Percentiles rank a stretch among this genome's conserved stretches.
These are phyloP conservation scores for Drosophila equinoxialis DNA, from an alignment of 1,140 invertebrate genomes.

Conservation along the genomic window DNA sequence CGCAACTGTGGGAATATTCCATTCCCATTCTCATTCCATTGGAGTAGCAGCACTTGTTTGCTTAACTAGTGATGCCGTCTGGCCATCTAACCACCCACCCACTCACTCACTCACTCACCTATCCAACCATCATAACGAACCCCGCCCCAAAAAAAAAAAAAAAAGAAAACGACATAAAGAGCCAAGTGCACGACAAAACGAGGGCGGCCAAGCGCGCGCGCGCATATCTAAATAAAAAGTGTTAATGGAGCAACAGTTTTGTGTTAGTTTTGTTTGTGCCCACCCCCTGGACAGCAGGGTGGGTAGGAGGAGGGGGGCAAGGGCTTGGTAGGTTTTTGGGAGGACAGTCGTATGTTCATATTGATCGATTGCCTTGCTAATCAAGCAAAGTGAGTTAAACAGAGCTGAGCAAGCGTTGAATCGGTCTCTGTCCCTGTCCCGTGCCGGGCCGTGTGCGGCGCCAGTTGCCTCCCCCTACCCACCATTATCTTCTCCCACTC, in stretches of 20 bases:
- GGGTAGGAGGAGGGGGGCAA: neutral
- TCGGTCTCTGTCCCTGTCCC: slow-evolving; percentile 29
- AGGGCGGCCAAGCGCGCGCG: slow-evolving; percentile 46
- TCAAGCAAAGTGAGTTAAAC: slow-evolving; percentile 42
- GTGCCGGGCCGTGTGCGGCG: slow-evolving; percentile 61
- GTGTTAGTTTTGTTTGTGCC: slow-evolving; percentile 46
- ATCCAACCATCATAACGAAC: neutral
- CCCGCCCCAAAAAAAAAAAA: neutral
- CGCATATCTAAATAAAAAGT: slow-evolving; percentile 44
- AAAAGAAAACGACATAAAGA: neutral
- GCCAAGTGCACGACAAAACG: neutral
- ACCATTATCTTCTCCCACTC: neutral
- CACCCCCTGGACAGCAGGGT: neutral
- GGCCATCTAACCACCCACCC: neutral
- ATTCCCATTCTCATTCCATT: slow-evolving; percentile 24
- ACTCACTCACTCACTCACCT: neutral
- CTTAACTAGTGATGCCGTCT: slow-evolving; percentile 35
- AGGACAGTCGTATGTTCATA: slow-evolving; percentile 33
- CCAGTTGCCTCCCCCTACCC: slow-evolving; percentile 18
- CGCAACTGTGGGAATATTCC: slow-evolving; percentile 79
- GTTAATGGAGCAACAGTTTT: slow-evolving; percentile 76
- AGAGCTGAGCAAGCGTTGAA: slow-evolving; percentile 24
- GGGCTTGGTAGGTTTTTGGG: neutral
- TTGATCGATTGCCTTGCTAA: slow-evolving; percentile 62
- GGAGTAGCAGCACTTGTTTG: slow-evolving; percentile 55